These are phyloP conservation scores for Yponomeuta malinellus DNA, from an alignment of 2,888 invertebrate genomes.

Conservation along the genomic window DNA sequence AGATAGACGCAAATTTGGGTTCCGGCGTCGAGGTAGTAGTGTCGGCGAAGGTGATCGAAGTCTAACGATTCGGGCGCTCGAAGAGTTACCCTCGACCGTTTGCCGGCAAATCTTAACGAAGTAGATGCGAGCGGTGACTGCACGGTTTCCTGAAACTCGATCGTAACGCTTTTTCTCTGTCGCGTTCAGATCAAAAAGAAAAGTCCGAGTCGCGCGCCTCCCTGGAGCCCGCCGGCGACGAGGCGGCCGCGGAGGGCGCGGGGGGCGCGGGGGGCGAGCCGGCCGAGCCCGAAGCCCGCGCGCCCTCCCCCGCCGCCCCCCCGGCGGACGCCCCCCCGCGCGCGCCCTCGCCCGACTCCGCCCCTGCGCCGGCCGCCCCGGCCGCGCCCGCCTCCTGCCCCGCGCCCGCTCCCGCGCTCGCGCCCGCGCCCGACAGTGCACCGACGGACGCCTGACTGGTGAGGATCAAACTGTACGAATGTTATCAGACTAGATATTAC, in stretches of 20 bases:
- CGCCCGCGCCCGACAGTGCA: not conserved
- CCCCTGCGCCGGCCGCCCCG: slow-evolving; percentile 18
- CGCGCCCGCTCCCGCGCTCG: not conserved
- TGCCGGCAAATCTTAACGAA: too few species aligned
- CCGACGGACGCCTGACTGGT: slow-evolving; percentile 56
- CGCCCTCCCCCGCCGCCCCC: not conserved
- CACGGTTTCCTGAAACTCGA: too few species aligned
- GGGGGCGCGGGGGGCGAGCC: slow-evolving; percentile 27
- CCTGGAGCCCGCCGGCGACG: slow-evolving; percentile 59
- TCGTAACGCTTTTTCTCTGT: too few species aligned
- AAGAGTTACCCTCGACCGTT: too few species aligned
- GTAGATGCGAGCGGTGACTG: too few species aligned
- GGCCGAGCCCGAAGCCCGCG: slow-evolving; percentile 14
- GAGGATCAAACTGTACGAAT: slow-evolving; percentile 41
- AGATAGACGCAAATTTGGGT: not conserved
- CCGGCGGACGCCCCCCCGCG: not conserved
- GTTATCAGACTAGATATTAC: slow-evolving; percentile 41
- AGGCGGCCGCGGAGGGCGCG: slow-evolving; percentile 23
- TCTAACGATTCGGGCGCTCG: too few species aligned
- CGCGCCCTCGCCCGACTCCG: not conserved
- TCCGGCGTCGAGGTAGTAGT: not conserved
- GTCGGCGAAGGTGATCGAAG: too few species aligned
- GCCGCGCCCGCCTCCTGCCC: not conserved
- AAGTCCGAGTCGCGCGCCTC: slow-evolving; percentile 51
- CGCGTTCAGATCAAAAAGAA: slow-evolving; percentile 39